Evolutionary conservation across 1,140 invertebrate genomes (phyloP).

Genomic region (Galleria mellonella): DNA sequence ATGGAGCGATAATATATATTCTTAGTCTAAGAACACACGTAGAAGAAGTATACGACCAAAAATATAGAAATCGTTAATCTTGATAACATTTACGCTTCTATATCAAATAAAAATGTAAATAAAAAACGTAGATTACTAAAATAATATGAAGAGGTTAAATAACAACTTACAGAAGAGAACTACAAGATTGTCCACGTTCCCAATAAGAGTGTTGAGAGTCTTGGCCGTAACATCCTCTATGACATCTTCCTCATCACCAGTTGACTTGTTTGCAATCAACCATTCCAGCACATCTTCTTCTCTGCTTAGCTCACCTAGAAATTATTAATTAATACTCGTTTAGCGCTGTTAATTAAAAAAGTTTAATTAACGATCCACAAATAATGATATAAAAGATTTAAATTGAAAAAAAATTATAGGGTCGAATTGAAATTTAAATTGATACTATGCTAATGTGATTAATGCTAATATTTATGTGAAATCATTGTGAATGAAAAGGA

Average conservation of each 20-base stretch:
- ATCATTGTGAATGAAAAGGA: too few species aligned
- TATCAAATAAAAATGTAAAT: conserved; percentile 1
- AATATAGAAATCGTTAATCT: too few species aligned
- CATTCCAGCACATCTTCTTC: conserved; percentile 96
- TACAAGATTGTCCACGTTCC: conserved; percentile 92
- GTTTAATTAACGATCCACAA: not conserved
- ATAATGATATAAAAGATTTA: too few species aligned
- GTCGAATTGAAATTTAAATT: too few species aligned
- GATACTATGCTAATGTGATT: too few species aligned
- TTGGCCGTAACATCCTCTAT: conserved; percentile 95
- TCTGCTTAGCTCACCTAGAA: conserved; percentile 88
- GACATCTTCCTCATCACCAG: conserved; percentile 93
- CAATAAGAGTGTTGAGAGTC: conserved; percentile 90
- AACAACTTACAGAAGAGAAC: conserved; percentile 91
- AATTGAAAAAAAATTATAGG: too few species aligned
- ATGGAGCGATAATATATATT: too few species aligned
- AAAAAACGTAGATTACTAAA: not conserved
- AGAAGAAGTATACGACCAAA: too few species aligned
- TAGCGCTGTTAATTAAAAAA: not conserved
- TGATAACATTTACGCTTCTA: too few species aligned
- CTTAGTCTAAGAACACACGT: too few species aligned
- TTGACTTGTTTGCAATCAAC: conserved; percentile 93
- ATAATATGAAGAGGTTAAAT: not conserved
- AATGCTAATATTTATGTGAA: too few species aligned
- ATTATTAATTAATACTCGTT: conserved; percentile 2